Evolutionary conservation across 2,113 vertebrate genomes (phyloP), one percentile per base, ranked within the genome.

Genomic region (Mormyrus lacerda): DNA sequence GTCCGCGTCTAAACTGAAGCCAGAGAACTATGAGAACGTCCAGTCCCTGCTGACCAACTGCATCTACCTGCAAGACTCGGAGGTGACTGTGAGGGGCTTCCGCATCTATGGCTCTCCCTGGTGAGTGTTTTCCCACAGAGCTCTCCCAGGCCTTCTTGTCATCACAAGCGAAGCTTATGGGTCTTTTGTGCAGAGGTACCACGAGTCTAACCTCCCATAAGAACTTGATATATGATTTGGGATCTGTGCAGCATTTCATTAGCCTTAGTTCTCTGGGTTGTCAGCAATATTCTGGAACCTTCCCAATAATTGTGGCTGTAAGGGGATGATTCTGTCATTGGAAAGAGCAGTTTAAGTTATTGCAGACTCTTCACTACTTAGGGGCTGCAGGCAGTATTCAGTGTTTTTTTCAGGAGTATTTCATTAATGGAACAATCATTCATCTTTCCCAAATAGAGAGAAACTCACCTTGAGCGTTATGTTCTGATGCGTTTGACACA

Each of bases 21-120:
- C 98, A 0, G 98, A 99, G 94, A 99, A 96, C 94, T 99, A 98
- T 0, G 98, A 99, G 95, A 99, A 99, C 0, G 98, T 99, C 90
- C 98, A 98, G 94, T 97, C 98, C 4, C 95, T 99, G 91, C 97
- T 99, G 89, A 99, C 98, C 95, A 99, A 99, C 96, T 99, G 98
- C 95, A 97, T 99, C 95, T 99, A 99, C 95, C 97, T 99, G 92
- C 98, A 99, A 94, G 98, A 99, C 94, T 98, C 98, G 0, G 97
- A 99, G 93, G 98, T 98, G 92, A 97, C 97, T 0, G 97, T 99
- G 90, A 95, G 97, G 19, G 98, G 98, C 89, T 98, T 99, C 96
- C 95, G 96, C 88, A 95, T 99, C 95, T 98, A 99, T 50, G 98
- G 98, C 93, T 97, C 98, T 85, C 98, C 98, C 3, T 99, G 98